Percentiles rank a stretch among this genome's conserved stretches.
These are phyloP conservation scores for Phlogophora meticulosa DNA, from an alignment of 2,888 invertebrate species.

Conservation along the genomic window DNA sequence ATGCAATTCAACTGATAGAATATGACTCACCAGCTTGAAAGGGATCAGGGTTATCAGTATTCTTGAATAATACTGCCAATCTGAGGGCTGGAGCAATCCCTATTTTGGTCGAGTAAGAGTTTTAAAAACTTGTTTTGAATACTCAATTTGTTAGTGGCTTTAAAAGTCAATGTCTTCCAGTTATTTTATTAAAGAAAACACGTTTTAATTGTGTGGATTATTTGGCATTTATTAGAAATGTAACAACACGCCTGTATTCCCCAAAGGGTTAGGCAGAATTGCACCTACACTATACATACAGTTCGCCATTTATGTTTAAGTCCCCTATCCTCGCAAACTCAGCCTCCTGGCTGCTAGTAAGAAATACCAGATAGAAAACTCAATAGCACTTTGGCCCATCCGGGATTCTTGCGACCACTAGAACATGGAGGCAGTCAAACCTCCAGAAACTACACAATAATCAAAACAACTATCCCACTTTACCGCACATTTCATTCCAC, in stretches of 20 bases:
- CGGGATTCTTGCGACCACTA: too few species aligned
- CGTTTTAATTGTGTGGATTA: slow-evolving; percentile 5
- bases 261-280: too few species aligned
- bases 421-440: too few species aligned
- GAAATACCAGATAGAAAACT: too few species aligned
- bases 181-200: slow-evolving; percentile 2
- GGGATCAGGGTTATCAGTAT: slow-evolving; percentile 63
- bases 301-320: too few species aligned
- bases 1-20: slow-evolving; percentile 67
- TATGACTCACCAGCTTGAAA: slow-evolving; percentile 67
- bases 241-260: too few species aligned
- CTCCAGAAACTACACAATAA: not conserved
- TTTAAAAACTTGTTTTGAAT: slow-evolving; percentile 26
- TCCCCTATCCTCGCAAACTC: too few species aligned
- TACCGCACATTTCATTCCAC: not conserved
- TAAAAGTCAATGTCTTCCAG: not conserved
- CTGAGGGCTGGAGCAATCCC: slow-evolving; percentile 43
- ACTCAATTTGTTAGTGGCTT: slow-evolving; percentile 15
- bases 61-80: slow-evolving; percentile 62
- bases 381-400: too few species aligned
- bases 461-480: not conserved
- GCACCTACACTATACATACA: too few species aligned
- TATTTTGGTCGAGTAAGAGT: slow-evolving; percentile 23
- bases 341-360: too few species aligned
- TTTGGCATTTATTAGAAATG: too few species aligned